These are phyloP conservation scores for Clarias fuscus DNA, from an alignment of 2,797 vertebrate genomes.

Conservation along the genomic window DNA sequence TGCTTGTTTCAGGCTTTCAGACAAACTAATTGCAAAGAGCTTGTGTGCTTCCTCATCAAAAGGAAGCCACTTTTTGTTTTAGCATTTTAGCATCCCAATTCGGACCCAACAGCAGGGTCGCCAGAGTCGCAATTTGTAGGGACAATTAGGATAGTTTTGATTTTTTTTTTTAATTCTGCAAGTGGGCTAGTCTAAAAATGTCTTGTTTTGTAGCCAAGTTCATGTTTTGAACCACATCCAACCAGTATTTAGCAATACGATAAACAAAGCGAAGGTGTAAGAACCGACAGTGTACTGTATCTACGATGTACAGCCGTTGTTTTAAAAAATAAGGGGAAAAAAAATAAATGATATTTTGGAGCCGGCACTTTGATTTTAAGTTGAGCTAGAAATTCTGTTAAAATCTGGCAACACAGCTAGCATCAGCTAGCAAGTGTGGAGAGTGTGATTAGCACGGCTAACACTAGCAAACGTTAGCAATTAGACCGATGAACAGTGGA, in stretches of 20 bases:
- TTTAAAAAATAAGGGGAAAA: too few relatives aligned
- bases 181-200: not conserved
- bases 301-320: not conserved
- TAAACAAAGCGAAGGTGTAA: not conserved
- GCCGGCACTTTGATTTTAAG: not conserved
- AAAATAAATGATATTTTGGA: too few relatives aligned
- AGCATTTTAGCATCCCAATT: not conserved
- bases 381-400: not conserved
- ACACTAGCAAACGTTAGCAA: too few relatives aligned
- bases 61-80: not conserved
- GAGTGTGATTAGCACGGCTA: too few relatives aligned
- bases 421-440: not conserved
- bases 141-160: not conserved
- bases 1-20: conserved; percentile 34
- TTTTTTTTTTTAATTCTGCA: not conserved
- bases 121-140: not conserved
- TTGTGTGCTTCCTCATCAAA: not conserved
- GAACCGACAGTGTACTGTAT: not conserved
- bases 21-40: conserved; percentile 10
- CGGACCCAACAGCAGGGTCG: not conserved
- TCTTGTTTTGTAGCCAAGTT: too few relatives aligned
- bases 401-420: not conserved
- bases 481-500: too few relatives aligned
- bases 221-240: not conserved
- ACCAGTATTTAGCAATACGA: not conserved